Conservation (phyloP, 2,113 vertebrate genomes). For the Sphyrna mokarran region DNA sequence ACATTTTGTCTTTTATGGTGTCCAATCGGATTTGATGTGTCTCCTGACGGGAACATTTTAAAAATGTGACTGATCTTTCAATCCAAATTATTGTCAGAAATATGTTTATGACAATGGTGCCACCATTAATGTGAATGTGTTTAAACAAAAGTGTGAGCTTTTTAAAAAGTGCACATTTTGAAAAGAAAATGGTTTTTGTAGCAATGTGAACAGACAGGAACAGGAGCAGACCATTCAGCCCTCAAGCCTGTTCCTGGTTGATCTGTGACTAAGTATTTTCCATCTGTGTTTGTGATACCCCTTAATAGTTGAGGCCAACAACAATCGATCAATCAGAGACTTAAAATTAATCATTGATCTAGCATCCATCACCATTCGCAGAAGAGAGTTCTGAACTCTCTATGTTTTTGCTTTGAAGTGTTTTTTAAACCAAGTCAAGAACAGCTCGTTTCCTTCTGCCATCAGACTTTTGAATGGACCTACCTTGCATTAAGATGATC, state of each 20-base stretch:
- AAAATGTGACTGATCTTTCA: neutral
- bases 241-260: neutral
- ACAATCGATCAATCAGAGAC: neutral
- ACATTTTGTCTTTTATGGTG: neutral
- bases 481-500: no score
- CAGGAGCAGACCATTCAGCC: neutral
- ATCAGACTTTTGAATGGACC: no score
- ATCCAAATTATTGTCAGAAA: neutral
- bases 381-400: neutral
- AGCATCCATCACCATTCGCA: neutral
- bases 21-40: neutral
- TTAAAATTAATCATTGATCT: neutral
- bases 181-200: neutral
- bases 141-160: neutral
- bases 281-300: neutral
- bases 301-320: neutral
- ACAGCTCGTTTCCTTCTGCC: no score
- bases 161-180: neutral
- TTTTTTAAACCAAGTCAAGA: no score
- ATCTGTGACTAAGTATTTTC: neutral
- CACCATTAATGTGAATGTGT: neutral
- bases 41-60: neutral
- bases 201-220: neutral
- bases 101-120: neutral
- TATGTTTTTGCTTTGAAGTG: no score